Evolutionary conservation across 1,140 invertebrate species (phyloP), one percentile per base, ranked within the genome.

Genomic region (Drosophila subpulchrella): DNA sequence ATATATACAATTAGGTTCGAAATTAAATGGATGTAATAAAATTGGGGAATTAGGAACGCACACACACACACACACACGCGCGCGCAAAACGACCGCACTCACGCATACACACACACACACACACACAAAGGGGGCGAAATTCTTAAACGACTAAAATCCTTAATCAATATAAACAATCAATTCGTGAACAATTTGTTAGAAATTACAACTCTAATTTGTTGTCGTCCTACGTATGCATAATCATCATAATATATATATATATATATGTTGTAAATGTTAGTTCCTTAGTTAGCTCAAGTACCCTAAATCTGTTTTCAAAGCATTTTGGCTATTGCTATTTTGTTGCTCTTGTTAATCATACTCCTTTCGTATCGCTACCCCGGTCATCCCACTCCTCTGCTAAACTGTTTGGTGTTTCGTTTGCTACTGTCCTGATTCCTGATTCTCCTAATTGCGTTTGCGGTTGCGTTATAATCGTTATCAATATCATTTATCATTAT

Each of bases 291-390:
- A 47, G 61, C 57, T 61, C 46, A 68, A 51, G 41, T 77, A 54
- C 67, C 46, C 60, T 58, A 42, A 70, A 67, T 47, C 63, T 71
- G 73, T 53, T 68, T 75, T 58, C 74, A 70, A 77, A 76, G 63
- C 63, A 76, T 77, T 77, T 77, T 74, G 59, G 73, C 78, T 74
- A 66, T 62, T 68, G 72, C 60, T 81, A 77, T 85, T 60, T 54
- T 57, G 72, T 83, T 75, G 56, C 78, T 75, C 44, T 36, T 74
- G 47, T 81, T 75, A 47, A 70, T 70, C 44, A 41, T 67, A 27
- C 57, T 62, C 30, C 42, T 27, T 55, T 62, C 36, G 59, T 32
- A 57, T 57, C 53, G 24, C 55, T 44, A n/a, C 27, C 24, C 34
- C 15, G 13, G 3, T 5, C 56, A 46, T 65, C 42, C 42, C 27